Evolutionary conservation across 2,888 invertebrate species (phyloP).

Genomic region (Odontothrips loti): DNA sequence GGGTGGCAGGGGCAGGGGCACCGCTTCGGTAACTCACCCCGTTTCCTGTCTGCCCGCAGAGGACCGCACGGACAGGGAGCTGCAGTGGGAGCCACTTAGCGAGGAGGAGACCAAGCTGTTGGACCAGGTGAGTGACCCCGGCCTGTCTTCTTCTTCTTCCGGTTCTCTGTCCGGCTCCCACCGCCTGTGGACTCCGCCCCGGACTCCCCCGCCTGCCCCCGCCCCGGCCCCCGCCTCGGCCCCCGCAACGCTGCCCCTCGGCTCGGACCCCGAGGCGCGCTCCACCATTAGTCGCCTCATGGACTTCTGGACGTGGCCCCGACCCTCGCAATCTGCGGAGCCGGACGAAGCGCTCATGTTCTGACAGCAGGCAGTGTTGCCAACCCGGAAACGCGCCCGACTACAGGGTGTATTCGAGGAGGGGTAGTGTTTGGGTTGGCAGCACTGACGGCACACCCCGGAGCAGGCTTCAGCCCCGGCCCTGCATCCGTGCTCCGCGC

Average conservation of each 20-base stretch:
- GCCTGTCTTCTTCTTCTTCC: background rate
- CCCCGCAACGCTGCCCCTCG: background rate
- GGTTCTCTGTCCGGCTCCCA: background rate
- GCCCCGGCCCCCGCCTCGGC: conserved; percentile 31
- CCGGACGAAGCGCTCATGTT: conserved; percentile 5
- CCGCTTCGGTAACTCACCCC: background rate
- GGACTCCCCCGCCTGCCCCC: background rate
- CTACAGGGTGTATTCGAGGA: background rate
- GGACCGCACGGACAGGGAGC: conserved; percentile 20
- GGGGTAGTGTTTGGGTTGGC: background rate
- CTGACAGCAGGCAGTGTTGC: conserved; percentile 21
- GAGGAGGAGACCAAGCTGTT: conserved; percentile 13
- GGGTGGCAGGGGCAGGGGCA: background rate
- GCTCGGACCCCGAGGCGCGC: background rate
- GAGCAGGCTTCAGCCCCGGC: background rate
- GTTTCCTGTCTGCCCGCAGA: background rate
- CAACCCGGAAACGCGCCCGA: background rate
- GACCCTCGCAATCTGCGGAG: background rate
- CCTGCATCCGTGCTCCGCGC: background rate
- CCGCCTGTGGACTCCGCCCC: background rate
- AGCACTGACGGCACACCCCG: background rate
- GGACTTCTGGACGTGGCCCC: conserved; percentile 15
- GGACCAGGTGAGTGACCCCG: conserved; percentile 11
- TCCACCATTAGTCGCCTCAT: background rate
- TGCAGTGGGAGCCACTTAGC: conserved; percentile 17